Evolutionary conservation across 1,140 invertebrate species (phyloP), one percentile per base, ranked within the genome.

Genomic region (Cydia splendana): DNA sequence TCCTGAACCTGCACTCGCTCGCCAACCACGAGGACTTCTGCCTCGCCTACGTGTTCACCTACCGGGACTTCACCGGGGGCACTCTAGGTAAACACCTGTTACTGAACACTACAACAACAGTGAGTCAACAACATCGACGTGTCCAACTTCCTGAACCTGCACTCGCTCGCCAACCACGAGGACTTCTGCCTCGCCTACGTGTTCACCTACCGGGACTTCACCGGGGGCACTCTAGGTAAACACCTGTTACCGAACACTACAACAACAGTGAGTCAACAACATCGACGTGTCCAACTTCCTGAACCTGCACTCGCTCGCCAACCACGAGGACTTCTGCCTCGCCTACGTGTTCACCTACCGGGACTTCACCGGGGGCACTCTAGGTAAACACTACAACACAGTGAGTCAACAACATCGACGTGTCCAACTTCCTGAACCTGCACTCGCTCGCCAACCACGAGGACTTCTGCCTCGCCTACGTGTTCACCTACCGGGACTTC

Each of bases 201-300:
- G 38, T 99, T 99, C 92, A 99, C 99, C 0, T 99, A 99, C 91
- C 95, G 97, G 84, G 98, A 99, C 93, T 99, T 99, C 90, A 98
- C 97, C 38, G 98, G 98, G 15, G 98, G 98, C 65, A 99, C 98
- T 15, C 94, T 99, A 67, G 94, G 93, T 94, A 83, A 77, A 77
- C 77, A 45, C 51, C 4, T 53, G 53, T 20, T 20, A 62, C 5
- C 2, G 15, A 62, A 62, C 9, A 24, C 53, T 62, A 51, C 24
- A 0, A 24, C 2, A 24, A 24, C 24, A 24, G 24, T 24, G 2
- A 9, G 24, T 24, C 24, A 1, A 24, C 24, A 99, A 99, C 90
- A 99, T 99, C 84, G 99, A 99, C 91, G 99, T 99, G 69, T 99
- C 98, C 83, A 99, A 99, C 94, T 99, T 99, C 93, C 94, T 99